Evolutionary conservation across 2,888 invertebrate genomes (phyloP).

Genomic region (Protodeltote pygarga): DNA sequence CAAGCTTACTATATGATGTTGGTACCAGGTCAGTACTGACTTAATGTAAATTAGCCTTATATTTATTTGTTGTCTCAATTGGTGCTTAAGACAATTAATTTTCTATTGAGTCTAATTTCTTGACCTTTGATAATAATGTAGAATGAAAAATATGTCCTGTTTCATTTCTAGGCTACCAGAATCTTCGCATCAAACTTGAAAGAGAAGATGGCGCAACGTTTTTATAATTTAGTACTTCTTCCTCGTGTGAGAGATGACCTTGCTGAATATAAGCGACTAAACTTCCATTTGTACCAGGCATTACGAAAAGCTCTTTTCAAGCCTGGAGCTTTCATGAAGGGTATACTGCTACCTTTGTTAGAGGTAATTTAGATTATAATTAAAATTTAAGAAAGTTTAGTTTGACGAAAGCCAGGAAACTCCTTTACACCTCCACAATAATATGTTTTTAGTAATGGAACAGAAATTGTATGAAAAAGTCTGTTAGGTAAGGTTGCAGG

Average conservation of each 20-base stretch:
- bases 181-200: conserved; percentile 99
- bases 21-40: too few relatives aligned
- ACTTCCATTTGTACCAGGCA: conserved; percentile 98
- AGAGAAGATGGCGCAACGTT: conserved; percentile 98
- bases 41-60: too few relatives aligned
- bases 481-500: too few relatives aligned
- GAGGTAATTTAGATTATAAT: conserved; percentile 74
- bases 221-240: conserved; percentile 96
- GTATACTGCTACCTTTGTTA: conserved; percentile 90
- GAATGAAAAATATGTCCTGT: not conserved
- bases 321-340: conserved; percentile 99
- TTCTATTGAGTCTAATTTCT: too few relatives aligned
- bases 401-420: too few relatives aligned
- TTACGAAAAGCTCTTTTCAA: conserved; percentile 97
- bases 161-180: conserved; percentile 90
- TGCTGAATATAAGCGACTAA: conserved; percentile 96
- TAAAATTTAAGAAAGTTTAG: not conserved
- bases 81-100: not conserved
- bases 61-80: not conserved
- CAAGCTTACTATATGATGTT: too few relatives aligned
- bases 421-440: too few relatives aligned
- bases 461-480: too few relatives aligned
- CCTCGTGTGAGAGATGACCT: conserved; percentile 98
- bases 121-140: not conserved
- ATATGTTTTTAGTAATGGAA: too few relatives aligned